phyloP scores from a whole-genome alignment of 2,113 vertebrate genomes.

The Crotalus horridus region DNA sequence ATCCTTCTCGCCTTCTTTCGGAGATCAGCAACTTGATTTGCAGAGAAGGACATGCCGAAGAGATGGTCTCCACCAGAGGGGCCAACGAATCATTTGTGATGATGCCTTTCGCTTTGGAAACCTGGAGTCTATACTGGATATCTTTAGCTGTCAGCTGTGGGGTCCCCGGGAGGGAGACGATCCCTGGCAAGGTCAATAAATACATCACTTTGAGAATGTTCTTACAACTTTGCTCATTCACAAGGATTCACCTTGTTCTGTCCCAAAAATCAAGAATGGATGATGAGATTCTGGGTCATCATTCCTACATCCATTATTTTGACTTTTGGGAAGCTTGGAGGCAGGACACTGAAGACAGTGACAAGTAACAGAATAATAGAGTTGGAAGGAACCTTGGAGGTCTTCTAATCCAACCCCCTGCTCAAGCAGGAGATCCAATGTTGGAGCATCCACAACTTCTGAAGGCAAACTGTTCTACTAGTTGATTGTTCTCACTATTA shows the following conservation, averaged over 20 bases:
- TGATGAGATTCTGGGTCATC: neutral
- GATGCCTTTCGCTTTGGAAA: constrained; percentile 71
- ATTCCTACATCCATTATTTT: neutral
- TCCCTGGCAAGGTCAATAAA: constrained; percentile 41
- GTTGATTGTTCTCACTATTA: too few relatives aligned
- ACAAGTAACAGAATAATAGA: neutral
- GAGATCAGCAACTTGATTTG: constrained; percentile 72
- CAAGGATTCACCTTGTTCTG: neutral
- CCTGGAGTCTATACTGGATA: constrained; percentile 63
- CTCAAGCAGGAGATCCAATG: too few relatives aligned
- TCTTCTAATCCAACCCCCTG: too few relatives aligned
- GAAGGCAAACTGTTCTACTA: too few relatives aligned
- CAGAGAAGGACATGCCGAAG: constrained; percentile 63
- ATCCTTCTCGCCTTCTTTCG: constrained; percentile 46
- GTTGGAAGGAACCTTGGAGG: too few relatives aligned
- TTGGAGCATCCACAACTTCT: too few relatives aligned
- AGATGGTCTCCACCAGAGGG: constrained; percentile 54
- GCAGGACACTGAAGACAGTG: neutral
- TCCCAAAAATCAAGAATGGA: neutral
- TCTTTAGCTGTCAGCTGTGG: constrained; percentile 72
- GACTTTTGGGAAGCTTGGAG: neutral
- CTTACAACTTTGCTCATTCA: neutral
- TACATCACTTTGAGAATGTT: neutral
- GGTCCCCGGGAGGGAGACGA: constrained; percentile 71
- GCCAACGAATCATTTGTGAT: constrained; percentile 63